Conservation (phyloP, 2,888 invertebrate genomes). For the Hanleya hanleyi region DNA sequence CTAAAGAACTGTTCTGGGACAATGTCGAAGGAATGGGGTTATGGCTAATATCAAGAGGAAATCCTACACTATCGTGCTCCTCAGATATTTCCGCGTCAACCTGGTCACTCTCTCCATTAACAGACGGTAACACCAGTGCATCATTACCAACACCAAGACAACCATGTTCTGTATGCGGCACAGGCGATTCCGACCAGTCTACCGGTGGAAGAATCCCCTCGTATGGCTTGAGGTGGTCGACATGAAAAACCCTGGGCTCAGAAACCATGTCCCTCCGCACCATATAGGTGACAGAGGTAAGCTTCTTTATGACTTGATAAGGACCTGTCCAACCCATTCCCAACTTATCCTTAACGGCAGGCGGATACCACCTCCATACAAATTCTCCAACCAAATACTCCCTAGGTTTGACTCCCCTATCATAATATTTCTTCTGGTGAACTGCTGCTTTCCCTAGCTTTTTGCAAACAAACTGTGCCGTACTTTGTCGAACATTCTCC, state of each 20-base stretch:
- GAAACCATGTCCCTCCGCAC: background rate
- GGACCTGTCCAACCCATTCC: slow-evolving; percentile 30
- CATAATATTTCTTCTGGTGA: slow-evolving; percentile 22
- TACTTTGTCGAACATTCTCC: background rate
- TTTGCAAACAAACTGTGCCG: slow-evolving; percentile 2
- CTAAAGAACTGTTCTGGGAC: too few relatives aligned
- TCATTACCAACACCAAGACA: too few relatives aligned
- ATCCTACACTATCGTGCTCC: too few relatives aligned
- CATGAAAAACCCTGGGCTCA: slow-evolving; percentile 12
- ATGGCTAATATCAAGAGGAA: too few relatives aligned
- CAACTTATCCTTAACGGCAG: slow-evolving; percentile 13
- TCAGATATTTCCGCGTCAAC: too few relatives aligned
- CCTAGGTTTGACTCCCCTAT: slow-evolving; percentile 13
- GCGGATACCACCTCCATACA: slow-evolving; percentile 31
- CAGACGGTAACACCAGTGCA: too few relatives aligned
- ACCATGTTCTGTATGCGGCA: too few relatives aligned
- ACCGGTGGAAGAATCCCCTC: too few relatives aligned
- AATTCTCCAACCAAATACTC: slow-evolving; percentile 14
- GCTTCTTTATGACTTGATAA: slow-evolving; percentile 15
- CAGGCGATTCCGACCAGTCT: too few relatives aligned
- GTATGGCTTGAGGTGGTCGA: slow-evolving; percentile 26
- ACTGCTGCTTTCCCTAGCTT: slow-evolving; percentile 9
- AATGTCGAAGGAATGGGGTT: too few relatives aligned
- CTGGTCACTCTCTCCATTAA: too few relatives aligned
- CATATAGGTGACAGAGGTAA: slow-evolving; percentile 16